Conservation (phyloP, 92 coral and sea anemone genomes). For the Epizoanthus rinbou region DNA sequence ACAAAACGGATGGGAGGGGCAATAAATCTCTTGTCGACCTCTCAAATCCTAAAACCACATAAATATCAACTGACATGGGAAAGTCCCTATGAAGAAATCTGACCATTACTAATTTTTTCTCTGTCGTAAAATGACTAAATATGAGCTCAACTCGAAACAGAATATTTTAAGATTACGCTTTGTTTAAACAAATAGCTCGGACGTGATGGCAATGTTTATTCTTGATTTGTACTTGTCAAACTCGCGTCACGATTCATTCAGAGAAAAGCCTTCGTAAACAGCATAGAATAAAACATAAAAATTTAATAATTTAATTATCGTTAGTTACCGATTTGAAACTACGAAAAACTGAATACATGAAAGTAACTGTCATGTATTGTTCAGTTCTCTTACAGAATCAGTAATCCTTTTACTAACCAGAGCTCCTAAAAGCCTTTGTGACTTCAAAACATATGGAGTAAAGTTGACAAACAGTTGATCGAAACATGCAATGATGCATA, state of each 20-base stretch:
- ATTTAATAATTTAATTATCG: slow-evolving; percentile 9
- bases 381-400: neutral
- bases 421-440: too few species aligned
- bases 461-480: too few species aligned
- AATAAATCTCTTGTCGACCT: slow-evolving; percentile 30
- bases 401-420: neutral
- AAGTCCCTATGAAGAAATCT: slow-evolving; percentile 6
- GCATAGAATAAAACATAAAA: neutral
- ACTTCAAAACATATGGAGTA: too few species aligned
- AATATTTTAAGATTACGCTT: neutral
- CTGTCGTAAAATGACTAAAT: neutral
- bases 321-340: slow-evolving; percentile 11
- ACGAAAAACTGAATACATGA: neutral
- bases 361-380: neutral
- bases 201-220: slow-evolving; percentile 37
- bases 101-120: neutral
- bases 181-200: slow-evolving; percentile 4
- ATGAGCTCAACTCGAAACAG: neutral
- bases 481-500: too few species aligned
- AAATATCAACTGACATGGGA: slow-evolving; percentile 1
- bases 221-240: slow-evolving; percentile 19
- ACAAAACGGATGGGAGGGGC: slow-evolving; percentile 49
- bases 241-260: slow-evolving; percentile 15
- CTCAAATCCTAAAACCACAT: slow-evolving; percentile 21
- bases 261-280: slow-evolving; percentile 14